Evolutionary conservation across 2,797 vertebrate species (phyloP), one percentile per base, ranked within the genome.

Genomic region (Lycodopsis pacificus): DNA sequence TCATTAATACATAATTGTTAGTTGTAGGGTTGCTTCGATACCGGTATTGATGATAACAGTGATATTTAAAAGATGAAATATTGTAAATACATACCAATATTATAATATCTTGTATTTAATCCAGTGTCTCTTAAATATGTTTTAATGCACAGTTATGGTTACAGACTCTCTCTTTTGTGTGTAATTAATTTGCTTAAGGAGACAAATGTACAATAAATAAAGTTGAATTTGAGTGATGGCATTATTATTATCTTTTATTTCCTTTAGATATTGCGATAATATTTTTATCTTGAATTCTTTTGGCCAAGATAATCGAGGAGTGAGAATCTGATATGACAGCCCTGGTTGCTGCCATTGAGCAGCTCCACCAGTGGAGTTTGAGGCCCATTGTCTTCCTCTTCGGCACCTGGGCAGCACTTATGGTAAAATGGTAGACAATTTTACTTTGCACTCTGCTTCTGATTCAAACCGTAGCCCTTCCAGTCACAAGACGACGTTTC

Each of bases 401-500:
- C 20, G 85, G 58, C 64, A 70, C 22, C 46, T 66, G 61, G 25
- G 38, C 42, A 74, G 42, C 30, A 63, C 61, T 77, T 71, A 25
- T 34, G 42, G 51, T 58, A 17, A 57, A 34, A 61, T 59, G 34
- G 34, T 17, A 66, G 46, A 56, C 51, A 19, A 76, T 80, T 84
- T 76, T 71, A 58, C 70, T 82, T 81, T 77, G 49, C 73, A 79
- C 69, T 82, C 71, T 79, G 62, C 62, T 69, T 80, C 63, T 71
- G 63, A 83, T 83, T 90, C 73, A 81, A 80, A 78, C 71, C 54
- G n/a, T 25, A 66, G 66, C 71, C 74, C 79, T 88, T 77, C 76
- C 69, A 85, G 81, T 83, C 85, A 78, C 66, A 69, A 65, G 68
- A 81, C 64, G 63, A 19, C 53, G 73, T 82, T 83, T 81, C 76